phyloP scores from a whole-genome alignment of 2,113 vertebrate genomes.

The Psophia crepitans region DNA sequence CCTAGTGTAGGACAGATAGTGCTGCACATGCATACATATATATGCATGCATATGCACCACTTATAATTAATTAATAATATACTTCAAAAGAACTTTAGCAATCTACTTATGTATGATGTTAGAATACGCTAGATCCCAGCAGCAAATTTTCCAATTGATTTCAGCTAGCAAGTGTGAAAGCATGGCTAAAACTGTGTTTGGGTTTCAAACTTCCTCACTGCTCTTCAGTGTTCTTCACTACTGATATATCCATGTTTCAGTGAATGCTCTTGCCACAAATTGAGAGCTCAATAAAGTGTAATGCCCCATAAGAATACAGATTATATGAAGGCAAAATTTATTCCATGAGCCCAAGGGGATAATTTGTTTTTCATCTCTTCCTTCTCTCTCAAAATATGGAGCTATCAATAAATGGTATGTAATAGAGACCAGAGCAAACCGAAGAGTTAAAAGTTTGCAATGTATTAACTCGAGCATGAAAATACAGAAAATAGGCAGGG shows the following conservation, averaged over 20 bases:
- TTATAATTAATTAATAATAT: background rate
- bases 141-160: background rate
- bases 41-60: background rate
- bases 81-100: background rate
- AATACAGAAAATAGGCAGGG: slow-evolving; percentile 62
- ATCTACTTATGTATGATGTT: background rate
- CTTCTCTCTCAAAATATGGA: slow-evolving; percentile 56
- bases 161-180: background rate
- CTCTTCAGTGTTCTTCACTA: background rate
- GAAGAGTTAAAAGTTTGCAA: slow-evolving; percentile 47
- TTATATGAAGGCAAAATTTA: slow-evolving; percentile 36
- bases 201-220: background rate
- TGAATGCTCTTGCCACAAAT: slow-evolving; percentile 28
- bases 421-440: slow-evolving; percentile 62
- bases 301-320: slow-evolving; percentile 33
- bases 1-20: background rate
- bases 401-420: slow-evolving; percentile 46
- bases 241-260: slow-evolving; percentile 8
- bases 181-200: background rate
- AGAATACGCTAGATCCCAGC: background rate
- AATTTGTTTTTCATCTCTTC: slow-evolving; percentile 64
- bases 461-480: slow-evolving; percentile 72
- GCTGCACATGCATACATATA: background rate
- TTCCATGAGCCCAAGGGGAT: slow-evolving; percentile 55
- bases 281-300: slow-evolving; percentile 50